phyloP scores from a whole-genome alignment of 2,888 invertebrate species.

The Bibio marci region DNA sequence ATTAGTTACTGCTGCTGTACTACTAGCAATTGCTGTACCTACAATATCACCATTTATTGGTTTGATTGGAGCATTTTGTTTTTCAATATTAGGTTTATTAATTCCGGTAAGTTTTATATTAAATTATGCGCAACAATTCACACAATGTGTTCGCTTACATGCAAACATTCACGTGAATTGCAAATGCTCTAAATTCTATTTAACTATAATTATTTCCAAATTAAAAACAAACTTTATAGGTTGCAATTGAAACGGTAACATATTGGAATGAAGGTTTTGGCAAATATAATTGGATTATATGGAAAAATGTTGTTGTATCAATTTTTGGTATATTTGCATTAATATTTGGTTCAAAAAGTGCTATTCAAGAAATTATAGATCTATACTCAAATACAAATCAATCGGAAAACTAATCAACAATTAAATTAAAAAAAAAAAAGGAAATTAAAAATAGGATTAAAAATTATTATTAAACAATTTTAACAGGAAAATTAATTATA shows the following conservation, averaged over 20 bases:
- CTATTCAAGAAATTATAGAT: conserved; percentile 38
- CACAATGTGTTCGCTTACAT: neutral
- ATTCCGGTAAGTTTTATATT: conserved; percentile 45
- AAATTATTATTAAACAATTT: no score
- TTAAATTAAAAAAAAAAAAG: no score
- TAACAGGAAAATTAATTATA: no score
- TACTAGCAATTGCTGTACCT: conserved; percentile 68
- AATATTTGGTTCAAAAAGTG: conserved; percentile 58
- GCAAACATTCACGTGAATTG: neutral
- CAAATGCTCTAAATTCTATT: neutral
- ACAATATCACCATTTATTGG: conserved; percentile 79
- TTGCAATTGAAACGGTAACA: conserved; percentile 66
- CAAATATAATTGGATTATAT: conserved; percentile 47
- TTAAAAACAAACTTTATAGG: no score
- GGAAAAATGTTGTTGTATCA: conserved; percentile 62
- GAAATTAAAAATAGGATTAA: no score
- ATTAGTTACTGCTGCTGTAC: conserved; percentile 47
- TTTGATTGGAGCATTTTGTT: conserved; percentile 84
- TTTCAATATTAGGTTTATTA: conserved; percentile 77
- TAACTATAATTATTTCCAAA: neutral
- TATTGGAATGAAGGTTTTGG: conserved; percentile 76
- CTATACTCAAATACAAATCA: neutral
- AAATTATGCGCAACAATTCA: neutral
- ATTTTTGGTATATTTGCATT: conserved; percentile 66
- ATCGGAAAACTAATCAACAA: no score